phyloP scores from a whole-genome alignment of 2,113 vertebrate genomes.

The Lamprotornis superbus region DNA sequence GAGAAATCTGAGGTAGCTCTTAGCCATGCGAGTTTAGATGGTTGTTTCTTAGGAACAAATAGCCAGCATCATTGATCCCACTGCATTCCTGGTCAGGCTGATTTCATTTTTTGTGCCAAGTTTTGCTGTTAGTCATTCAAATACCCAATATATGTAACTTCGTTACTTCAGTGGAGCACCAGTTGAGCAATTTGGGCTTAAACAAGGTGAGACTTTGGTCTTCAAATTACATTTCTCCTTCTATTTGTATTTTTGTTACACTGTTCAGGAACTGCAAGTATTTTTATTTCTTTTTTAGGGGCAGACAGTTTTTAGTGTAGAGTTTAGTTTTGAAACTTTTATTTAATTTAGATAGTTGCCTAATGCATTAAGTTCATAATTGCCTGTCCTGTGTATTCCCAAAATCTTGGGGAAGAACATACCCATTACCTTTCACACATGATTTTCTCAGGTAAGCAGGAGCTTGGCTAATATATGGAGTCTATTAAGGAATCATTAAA shows the following conservation, averaged over 20 bases:
- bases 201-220: background rate
- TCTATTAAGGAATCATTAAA: background rate
- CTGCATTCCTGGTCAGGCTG: background rate
- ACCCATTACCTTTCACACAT: background rate
- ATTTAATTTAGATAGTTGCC: background rate
- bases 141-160: background rate
- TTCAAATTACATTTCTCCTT: background rate
- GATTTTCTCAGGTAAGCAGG: background rate
- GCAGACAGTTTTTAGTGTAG: background rate
- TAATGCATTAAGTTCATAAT: background rate
- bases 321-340: background rate
- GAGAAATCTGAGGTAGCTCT: background rate
- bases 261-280: background rate
- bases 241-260: background rate
- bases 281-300: background rate
- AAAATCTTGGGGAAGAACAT: rapidly evolving
- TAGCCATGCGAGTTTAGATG: background rate
- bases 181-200: background rate
- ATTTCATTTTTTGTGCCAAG: background rate
- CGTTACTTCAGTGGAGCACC: background rate
- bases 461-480: background rate
- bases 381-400: background rate
- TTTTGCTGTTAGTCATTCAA: background rate
- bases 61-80: background rate
- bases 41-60: background rate